These are phyloP conservation scores for Rhyzopertha dominica DNA, from an alignment of 1,140 invertebrate genomes.

Conservation along the genomic window DNA sequence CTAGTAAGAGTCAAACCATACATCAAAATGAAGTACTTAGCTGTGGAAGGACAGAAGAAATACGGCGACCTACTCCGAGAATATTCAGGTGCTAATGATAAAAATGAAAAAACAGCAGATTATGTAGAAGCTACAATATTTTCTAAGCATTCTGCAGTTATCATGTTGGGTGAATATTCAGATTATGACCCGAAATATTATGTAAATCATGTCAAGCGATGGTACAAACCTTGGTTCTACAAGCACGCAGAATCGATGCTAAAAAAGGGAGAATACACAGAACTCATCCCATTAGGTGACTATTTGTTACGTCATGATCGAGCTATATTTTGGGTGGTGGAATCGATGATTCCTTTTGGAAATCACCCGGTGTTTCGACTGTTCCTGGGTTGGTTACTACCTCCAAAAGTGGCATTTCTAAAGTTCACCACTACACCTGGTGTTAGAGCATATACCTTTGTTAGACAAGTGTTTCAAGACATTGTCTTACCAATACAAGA, in stretches of 20 bases:
- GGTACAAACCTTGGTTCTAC: conserved; percentile 63
- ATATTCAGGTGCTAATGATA: conserved; percentile 15
- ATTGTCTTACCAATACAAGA: conserved; percentile 53
- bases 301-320: conserved; percentile 53
- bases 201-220: conserved; percentile 49
- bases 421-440: conserved; percentile 54
- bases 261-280: conserved; percentile 45
- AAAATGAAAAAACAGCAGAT: conserved; percentile 41
- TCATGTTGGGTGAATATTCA: conserved; percentile 52
- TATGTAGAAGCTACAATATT: conserved; percentile 55
- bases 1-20: conserved; percentile 51
- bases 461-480: conserved; percentile 55
- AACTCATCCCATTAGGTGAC: conserved; percentile 52
- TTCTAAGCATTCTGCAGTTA: conserved; percentile 49
- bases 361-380: conserved; percentile 46
- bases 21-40: conserved; percentile 52
- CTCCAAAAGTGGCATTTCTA: conserved; percentile 50
- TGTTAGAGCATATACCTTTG: conserved; percentile 53
- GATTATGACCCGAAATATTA: conserved; percentile 39
- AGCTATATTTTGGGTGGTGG: conserved; percentile 56
- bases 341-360: conserved; percentile 51
- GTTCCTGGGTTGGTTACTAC: conserved; percentile 46
- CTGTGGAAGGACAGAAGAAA: conserved; percentile 48
- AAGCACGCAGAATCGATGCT: conserved; percentile 56
- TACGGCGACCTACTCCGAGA: conserved; percentile 54